Evolutionary conservation across 2,113 vertebrate genomes (phyloP), one percentile per base, ranked within the genome.

Genomic region (Eptesicus fuscus): DNA sequence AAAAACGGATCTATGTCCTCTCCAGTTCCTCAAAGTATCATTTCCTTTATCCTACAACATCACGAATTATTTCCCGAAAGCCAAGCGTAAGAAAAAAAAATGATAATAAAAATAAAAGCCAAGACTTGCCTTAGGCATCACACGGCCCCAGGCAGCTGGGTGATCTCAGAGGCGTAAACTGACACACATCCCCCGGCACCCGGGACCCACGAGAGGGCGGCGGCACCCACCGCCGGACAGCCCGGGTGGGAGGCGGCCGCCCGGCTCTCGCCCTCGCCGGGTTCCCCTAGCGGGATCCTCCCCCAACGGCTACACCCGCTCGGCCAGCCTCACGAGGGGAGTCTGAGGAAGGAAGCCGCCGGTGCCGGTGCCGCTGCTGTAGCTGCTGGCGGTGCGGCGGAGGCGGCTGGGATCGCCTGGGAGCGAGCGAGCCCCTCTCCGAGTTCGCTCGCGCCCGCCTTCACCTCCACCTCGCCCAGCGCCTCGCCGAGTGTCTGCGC

Each of bases 11-110:
- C 61, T 93, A 76, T 67, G 96, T 95, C 94, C 85, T 97, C 83
- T 96, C 74, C 97, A 90, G 94, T 96, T 97, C 97, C 96, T 97
- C 92, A 96, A 96, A 97, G 97, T 95, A 92, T 95, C 97, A 83
- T 94, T 96, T 94, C 96, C 97, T 96, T 96, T 90, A 89, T 93
- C 92, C 82, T 69, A 97, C 94, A 94, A 90, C 95, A 90, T 95
- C 90, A 65, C 92, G 94, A 56, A 49, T 83, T 79, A 85, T 93
- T 93, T 96, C 84, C 96, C 92, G 59, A 93, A 91, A 97, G 97
- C 94, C 96, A 83, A 86, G 73, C 70, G 69, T 82, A 42, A 78
- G 83, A 91, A 78, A 23, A 20, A 70, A 92, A 44, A 77, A 51
- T 51, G 37, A 28, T 42, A 83, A 94, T 37, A 84, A 95, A 80